Evolutionary conservation across 30 jellyfish, hydroid and myxozoan genomes (phyloP).

Genomic region (Aurelia sp.): DNA sequence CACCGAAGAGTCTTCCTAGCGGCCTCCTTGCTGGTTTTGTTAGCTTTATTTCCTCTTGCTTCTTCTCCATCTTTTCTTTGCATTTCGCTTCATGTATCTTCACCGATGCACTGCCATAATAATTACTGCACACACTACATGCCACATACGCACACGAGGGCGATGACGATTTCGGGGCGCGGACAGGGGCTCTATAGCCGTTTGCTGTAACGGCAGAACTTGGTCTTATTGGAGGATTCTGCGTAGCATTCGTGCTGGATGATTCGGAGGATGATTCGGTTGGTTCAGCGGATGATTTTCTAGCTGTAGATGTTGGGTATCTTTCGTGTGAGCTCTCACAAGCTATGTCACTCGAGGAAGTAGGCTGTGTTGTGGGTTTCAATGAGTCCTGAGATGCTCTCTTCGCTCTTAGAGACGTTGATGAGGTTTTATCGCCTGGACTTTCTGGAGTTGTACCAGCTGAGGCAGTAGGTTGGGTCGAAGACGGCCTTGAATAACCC

Average conservation of each 20-base stretch:
- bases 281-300: neutral
- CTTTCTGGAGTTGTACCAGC: neutral
- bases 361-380: neutral
- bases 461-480: neutral
- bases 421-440: neutral
- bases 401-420: neutral
- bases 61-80: conserved; percentile 34
- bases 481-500: neutral
- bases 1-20: conserved; percentile 13
- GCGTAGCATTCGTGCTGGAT: neutral
- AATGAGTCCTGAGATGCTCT: neutral
- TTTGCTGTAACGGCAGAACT: neutral
- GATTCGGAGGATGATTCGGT: neutral
- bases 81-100: conserved; percentile 68
- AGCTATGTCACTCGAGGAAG: neutral
- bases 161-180: conserved; percentile 1
- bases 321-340: conserved; percentile 4
- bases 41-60: conserved; percentile 19
- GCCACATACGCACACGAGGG: conserved; percentile 28
- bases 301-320: neutral
- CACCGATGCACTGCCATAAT: conserved; percentile 76
- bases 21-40: neutral
- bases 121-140: conserved; percentile 61
- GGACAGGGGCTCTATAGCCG: neutral
- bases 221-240: neutral